Evolutionary conservation across 1,140 invertebrate genomes (phyloP).

Genomic region (Lineus longissimus): DNA sequence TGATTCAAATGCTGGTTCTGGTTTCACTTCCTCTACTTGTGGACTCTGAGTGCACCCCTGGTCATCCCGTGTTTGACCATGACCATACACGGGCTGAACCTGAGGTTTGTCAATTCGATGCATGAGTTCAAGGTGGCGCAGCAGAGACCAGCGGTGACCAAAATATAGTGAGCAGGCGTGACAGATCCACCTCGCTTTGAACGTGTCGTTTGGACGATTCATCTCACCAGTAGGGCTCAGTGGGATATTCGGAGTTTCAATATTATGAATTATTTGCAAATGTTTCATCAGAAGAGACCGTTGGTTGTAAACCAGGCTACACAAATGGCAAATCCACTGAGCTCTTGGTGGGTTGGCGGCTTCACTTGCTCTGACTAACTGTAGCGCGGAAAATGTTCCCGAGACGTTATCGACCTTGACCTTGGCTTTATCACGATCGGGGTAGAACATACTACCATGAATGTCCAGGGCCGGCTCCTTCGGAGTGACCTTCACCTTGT

Average conservation of each 20-base stretch:
- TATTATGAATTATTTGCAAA: slow-evolving; percentile 1
- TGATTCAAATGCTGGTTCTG: too few relatives aligned
- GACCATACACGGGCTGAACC: too few relatives aligned
- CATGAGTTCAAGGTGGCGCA: too few relatives aligned
- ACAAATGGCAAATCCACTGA: slow-evolving; percentile 3
- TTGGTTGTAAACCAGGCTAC: background rate
- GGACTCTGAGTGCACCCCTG: too few relatives aligned
- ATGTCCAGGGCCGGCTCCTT: background rate
- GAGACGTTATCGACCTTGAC: background rate
- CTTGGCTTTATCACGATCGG: background rate
- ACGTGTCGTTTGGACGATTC: too few relatives aligned
- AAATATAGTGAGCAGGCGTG: too few relatives aligned
- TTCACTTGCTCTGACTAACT: background rate
- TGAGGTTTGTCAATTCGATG: too few relatives aligned
- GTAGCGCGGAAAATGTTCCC: background rate
- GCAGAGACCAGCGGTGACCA: too few relatives aligned
- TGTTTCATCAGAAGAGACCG: slow-evolving; percentile 1
- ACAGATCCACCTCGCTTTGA: too few relatives aligned
- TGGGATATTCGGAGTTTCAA: background rate
- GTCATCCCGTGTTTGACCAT: too few relatives aligned
- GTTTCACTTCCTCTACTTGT: too few relatives aligned
- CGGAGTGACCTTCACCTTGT: background rate
- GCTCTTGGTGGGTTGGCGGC: background rate
- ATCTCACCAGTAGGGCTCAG: too few relatives aligned
- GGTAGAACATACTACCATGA: background rate